A percentile compares a stretch with the other conserved stretches of the same genome.
Evolutionary conservation across 2,888 invertebrate genomes (phyloP).

Genomic region (Ochlodes sylvanus): DNA sequence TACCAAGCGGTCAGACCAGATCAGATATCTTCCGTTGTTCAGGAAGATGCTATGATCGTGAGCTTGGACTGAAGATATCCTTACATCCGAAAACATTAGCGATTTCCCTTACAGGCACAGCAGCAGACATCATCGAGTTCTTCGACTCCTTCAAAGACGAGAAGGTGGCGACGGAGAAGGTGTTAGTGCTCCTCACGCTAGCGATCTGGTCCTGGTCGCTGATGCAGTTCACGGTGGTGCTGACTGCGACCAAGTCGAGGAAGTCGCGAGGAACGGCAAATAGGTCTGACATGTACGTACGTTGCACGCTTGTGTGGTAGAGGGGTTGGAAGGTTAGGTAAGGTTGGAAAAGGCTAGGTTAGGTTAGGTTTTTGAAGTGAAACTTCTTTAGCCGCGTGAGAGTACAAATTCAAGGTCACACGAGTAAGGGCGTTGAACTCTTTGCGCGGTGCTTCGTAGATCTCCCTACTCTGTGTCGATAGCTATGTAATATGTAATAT

Average conservation of each 20-base stretch:
- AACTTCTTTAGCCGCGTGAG: too few relatives aligned
- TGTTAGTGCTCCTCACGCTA: constrained; percentile 93
- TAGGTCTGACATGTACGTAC: constrained; percentile 85
- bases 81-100: not conserved
- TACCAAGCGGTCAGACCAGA: too few relatives aligned
- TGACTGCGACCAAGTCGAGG: constrained; percentile 94
- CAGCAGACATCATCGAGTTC: constrained; percentile 98
- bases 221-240: constrained; percentile 96
- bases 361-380: not conserved
- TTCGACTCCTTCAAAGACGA: constrained; percentile 98
- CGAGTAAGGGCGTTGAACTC: too few relatives aligned
- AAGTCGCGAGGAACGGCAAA: constrained; percentile 88
- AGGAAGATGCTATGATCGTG: too few relatives aligned
- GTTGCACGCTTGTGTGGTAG: constrained; percentile 41
- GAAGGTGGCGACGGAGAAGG: constrained; percentile 90
- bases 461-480: too few relatives aligned
- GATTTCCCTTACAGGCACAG: constrained; percentile 87
- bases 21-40: too few relatives aligned
- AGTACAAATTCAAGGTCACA: too few relatives aligned
- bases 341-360: not conserved
- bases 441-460: too few relatives aligned
- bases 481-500: too few relatives aligned
- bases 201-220: constrained; percentile 97
- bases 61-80: too few relatives aligned
- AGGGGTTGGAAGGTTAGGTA: constrained; percentile 26